Conservation (phyloP, 2,888 invertebrate genomes). For the Theretra japonica region DNA sequence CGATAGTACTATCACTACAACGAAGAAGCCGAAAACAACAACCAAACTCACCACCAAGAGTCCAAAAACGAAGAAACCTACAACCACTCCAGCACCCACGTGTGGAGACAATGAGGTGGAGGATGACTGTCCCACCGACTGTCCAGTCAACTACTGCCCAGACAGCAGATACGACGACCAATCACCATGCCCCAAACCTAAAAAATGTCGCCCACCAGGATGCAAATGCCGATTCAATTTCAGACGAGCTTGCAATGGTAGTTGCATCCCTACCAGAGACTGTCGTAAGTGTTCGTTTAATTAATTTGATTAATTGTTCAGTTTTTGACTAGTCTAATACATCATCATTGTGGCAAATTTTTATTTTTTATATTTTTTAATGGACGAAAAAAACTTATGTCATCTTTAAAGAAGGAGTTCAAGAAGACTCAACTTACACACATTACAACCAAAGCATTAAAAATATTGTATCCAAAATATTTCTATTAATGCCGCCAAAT, state of each 20-base stretch:
- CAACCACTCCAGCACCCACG: neutral
- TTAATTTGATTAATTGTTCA: neutral
- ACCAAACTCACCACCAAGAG: neutral
- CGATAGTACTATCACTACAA: neutral
- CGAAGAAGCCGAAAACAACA: neutral
- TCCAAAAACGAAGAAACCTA: conserved; percentile 3
- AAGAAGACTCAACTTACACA: too few species aligned
- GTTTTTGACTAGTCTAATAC: neutral
- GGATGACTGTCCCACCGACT: conserved; percentile 9
- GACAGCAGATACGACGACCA: conserved; percentile 35
- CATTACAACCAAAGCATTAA: too few species aligned
- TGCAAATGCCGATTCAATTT: conserved; percentile 54
- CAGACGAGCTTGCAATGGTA: conserved; percentile 46
- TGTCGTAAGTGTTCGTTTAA: conserved; percentile 53
- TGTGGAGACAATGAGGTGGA: conserved; percentile 14
- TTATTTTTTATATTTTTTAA: too few species aligned
- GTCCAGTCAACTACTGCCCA: conserved; percentile 47
- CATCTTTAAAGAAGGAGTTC: too few species aligned
- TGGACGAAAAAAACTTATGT: too few species aligned
- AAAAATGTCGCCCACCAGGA: conserved; percentile 37
- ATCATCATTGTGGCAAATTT: too few species aligned
- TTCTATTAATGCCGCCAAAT: neutral
- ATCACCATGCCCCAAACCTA: conserved; percentile 31
- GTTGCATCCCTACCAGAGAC: conserved; percentile 48
- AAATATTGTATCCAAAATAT: too few species aligned